Evolutionary conservation across 2,113 vertebrate species (phyloP).

Genomic region (Colossoma macropomum): DNA sequence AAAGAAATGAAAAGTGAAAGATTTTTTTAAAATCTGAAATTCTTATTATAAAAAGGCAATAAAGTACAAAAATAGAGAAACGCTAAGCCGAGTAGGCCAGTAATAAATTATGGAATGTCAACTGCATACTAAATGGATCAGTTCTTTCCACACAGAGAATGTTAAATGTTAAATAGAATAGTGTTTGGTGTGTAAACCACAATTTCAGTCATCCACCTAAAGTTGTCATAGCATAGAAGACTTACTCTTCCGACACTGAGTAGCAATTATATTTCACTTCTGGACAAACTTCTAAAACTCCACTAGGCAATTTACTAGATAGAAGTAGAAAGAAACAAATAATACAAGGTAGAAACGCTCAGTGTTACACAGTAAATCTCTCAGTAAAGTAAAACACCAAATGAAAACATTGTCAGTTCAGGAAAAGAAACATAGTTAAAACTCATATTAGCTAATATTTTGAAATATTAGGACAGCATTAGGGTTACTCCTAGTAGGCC

Average conservation of each 20-base stretch:
- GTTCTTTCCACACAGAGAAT: constrained; percentile 67
- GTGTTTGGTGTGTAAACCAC: constrained; percentile 3
- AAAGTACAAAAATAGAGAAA: constrained; percentile 63
- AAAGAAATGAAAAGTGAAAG: constrained; percentile 64
- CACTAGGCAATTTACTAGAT: neutral
- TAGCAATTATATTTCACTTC: neutral
- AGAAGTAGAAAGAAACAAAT: neutral
- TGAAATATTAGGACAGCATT: neutral
- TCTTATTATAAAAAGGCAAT: constrained; percentile 71
- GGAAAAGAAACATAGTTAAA: neutral
- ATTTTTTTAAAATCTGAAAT: constrained; percentile 71
- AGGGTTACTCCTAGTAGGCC: neutral
- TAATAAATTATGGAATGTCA: constrained; percentile 78
- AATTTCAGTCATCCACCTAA: neutral
- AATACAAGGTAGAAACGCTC: neutral
- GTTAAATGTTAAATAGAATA: neutral
- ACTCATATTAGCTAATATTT: constrained; percentile 11
- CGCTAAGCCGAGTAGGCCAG: constrained; percentile 72
- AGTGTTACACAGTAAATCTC: neutral
- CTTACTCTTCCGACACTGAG: neutral
- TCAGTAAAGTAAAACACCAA: constrained; percentile 23
- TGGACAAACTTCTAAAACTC: neutral
- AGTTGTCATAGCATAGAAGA: neutral
- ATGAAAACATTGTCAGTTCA: constrained; percentile 20
- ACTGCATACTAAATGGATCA: constrained; percentile 63